Evolutionary conservation across 2,113 vertebrate species (phyloP), one percentile per base, ranked within the genome.

Genomic region (Bubalus kerabau): DNA sequence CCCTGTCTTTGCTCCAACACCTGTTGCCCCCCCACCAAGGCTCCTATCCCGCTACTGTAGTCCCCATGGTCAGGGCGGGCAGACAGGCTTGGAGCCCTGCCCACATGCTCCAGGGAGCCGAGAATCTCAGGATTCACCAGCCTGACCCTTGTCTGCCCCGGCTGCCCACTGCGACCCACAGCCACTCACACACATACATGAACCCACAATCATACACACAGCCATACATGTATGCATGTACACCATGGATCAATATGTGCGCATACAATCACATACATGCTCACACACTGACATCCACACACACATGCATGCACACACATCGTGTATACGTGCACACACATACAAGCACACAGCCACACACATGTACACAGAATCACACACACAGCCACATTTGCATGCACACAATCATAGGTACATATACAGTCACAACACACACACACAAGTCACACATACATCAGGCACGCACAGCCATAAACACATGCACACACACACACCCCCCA

Each of bases 111-210:
- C 50, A 5, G 30, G 40, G 11, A 81, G 40, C 23, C 24, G 6
- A 5, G 0, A 11, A 46, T 28, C 88, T 92, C 5, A 4, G 71
- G 60, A 7, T n/a, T 92, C 23, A 26, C 10, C 30, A 14, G 15
- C 11, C 10, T 11, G 64, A 40, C 52, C 13, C 48, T 16, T n/a
- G 40, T 13, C 5, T 1, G 23, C 78, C 10, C 8, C 11, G 5
- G 24, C 8, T 14, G 10, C 32, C 59, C 7, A 13, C 46, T 5
- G 0, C 0, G 1, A 32, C 12, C 40, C 5, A 11, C 11, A 17
- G 46, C 76, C 28, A 80, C 46, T 30, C 32, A 24, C 36, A 71
- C 21, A 43, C 21, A 43, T 19, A 28, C 10, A 32, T n/a, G 48
- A 81, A 50, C 76, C 50, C 8, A 32, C 46, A 32, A 50, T 19